Conservation (phyloP, 2,888 invertebrate species). For the Syrista parreyssii region DNA sequence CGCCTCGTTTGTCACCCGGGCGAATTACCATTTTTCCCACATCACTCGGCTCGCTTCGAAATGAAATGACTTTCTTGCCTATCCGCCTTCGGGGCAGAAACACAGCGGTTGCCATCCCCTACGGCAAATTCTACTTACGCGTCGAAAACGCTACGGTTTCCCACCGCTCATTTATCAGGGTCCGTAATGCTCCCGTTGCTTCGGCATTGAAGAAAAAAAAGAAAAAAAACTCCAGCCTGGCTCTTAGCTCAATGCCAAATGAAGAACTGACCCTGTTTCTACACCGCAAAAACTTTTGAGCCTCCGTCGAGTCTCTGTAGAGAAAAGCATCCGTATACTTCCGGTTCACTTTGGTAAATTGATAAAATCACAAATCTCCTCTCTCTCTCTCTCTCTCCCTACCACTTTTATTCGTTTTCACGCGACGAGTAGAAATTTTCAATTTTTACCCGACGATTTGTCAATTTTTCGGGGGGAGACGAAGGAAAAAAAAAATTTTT, state of each 20-base stretch:
- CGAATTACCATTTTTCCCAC: constrained; percentile 29
- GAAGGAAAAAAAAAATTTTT: too few relatives aligned
- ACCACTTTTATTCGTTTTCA: background rate
- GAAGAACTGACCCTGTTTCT: background rate
- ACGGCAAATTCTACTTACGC: background rate
- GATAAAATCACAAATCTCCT: background rate
- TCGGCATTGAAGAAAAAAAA: background rate
- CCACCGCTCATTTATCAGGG: background rate
- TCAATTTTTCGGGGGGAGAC: background rate
- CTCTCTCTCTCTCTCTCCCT: rapidly evolving
- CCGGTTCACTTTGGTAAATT: background rate
- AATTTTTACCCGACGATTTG: background rate
- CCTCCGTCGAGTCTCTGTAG: background rate
- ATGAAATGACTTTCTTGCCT: constrained; percentile 4
- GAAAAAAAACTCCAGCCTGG: background rate
- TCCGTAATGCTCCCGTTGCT: constrained; percentile 3
- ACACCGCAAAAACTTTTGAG: background rate
- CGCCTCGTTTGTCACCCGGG: constrained; percentile 24
- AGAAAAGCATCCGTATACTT: background rate
- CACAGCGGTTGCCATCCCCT: background rate
- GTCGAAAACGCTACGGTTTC: background rate
- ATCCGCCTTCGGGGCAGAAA: background rate
- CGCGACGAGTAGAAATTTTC: background rate
- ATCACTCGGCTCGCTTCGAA: background rate
- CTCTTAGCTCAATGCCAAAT: background rate